phyloP scores from a whole-genome alignment of 2,113 vertebrate genomes.

The Arenaria interpres region DNA sequence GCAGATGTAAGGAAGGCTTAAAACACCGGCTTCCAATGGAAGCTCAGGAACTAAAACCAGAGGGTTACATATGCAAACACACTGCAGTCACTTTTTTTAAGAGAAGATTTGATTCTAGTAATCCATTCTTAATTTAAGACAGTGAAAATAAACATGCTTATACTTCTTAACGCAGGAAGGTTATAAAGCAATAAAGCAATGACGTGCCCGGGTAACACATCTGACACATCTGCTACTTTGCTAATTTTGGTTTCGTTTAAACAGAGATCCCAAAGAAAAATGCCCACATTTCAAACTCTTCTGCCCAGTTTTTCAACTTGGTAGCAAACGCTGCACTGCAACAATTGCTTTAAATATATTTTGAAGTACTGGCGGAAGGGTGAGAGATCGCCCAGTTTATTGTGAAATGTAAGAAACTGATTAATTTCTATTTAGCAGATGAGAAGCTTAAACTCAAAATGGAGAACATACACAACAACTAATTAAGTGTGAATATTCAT shows the following conservation, averaged over 20 bases:
- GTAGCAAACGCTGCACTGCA: not conserved
- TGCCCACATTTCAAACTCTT: not conserved
- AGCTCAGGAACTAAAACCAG: constrained; percentile 28
- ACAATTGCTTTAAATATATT: not conserved
- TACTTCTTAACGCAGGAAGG: constrained; percentile 4
- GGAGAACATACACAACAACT: not conserved
- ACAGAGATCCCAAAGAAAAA: not conserved
- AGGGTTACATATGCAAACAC: not conserved
- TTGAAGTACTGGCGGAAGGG: not conserved
- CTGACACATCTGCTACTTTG: not conserved
- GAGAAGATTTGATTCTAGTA: constrained; percentile 32
- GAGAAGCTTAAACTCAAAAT: not conserved
- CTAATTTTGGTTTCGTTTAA: not conserved
- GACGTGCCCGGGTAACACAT: constrained; percentile 8
- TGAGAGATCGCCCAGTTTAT: not conserved
- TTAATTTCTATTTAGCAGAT: not conserved
- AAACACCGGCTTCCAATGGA: not conserved
- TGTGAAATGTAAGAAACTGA: not conserved
- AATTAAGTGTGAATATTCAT: accelerated
- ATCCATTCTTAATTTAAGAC: constrained; percentile 51
- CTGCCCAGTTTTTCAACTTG: not conserved
- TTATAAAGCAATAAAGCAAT: constrained; percentile 16
- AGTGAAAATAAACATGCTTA: constrained; percentile 23
- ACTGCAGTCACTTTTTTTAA: constrained; percentile 34
- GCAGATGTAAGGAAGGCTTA: not conserved